Evolutionary conservation across 1,140 invertebrate genomes (phyloP).

Genomic region (Sinonovacula constricta): DNA sequence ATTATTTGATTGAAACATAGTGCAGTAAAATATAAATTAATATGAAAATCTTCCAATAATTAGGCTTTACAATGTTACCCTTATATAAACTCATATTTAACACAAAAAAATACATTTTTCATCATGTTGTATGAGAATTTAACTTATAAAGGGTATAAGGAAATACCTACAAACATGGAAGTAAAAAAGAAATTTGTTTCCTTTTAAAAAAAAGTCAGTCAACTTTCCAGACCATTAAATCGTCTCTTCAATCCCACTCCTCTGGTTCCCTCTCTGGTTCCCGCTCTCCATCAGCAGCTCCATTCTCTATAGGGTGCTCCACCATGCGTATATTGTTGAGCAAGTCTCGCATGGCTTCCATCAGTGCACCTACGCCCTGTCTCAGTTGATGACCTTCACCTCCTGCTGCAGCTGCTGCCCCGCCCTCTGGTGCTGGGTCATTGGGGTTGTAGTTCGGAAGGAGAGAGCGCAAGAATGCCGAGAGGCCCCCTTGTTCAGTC

Average conservation of each 20-base stretch:
- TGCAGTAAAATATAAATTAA: too few species aligned
- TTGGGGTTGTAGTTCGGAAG: conserved; percentile 70
- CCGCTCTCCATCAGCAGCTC: conserved; percentile 68
- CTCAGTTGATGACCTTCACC: conserved; percentile 80
- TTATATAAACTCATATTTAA: too few species aligned
- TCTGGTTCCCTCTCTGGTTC: conserved; percentile 53
- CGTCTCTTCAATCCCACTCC: conserved; percentile 64
- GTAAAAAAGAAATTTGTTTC: too few species aligned
- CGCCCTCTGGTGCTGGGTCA: conserved; percentile 59
- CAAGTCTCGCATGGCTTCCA: conserved; percentile 87
- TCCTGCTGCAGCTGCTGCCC: conserved; percentile 69
- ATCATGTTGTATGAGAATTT: too few species aligned
- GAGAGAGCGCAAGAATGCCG: conserved; percentile 68
- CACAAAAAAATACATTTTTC: too few species aligned
- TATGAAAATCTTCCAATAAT: too few species aligned
- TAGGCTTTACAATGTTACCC: too few species aligned
- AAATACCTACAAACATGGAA: too few species aligned
- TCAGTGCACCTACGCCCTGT: conserved; percentile 83
- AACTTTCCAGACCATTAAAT: too few species aligned
- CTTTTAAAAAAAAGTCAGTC: too few species aligned
- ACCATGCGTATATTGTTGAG: conserved; percentile 83
- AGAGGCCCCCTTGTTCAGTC: conserved; percentile 53
- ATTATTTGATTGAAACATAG: too few species aligned
- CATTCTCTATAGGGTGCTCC: conserved; percentile 76
- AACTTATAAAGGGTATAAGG: too few species aligned